Conservation (phyloP, 2,888 invertebrate species). For the Tetrapedia diversipes region DNA sequence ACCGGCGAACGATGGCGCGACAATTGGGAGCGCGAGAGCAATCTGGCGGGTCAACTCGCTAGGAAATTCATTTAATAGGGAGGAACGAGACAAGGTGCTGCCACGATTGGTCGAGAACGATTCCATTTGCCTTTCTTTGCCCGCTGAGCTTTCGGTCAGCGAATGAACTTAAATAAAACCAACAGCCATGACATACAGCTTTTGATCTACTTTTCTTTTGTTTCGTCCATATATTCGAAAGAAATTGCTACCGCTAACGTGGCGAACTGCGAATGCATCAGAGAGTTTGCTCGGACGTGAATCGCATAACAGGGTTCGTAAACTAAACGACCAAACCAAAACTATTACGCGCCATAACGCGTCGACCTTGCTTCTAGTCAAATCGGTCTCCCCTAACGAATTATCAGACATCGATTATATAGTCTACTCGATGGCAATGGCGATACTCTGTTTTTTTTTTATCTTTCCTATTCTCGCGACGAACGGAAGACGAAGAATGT, state of each 20-base stretch:
- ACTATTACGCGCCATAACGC: neutral
- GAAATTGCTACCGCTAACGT: neutral
- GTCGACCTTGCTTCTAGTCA: neutral
- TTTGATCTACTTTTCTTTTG: neutral
- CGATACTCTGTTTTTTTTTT: neutral
- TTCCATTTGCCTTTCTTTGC: slow-evolving; percentile 19
- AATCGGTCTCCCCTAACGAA: slow-evolving; percentile 5
- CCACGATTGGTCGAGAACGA: slow-evolving; percentile 26
- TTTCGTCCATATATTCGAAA: neutral
- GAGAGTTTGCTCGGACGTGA: slow-evolving; percentile 1
- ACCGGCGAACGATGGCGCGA: neutral
- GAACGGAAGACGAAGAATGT: neutral
- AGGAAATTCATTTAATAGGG: slow-evolving; percentile 52
- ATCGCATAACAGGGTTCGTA: slow-evolving; percentile 1
- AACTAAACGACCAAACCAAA: neutral
- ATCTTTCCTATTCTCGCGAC: neutral
- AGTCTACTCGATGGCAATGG: slow-evolving; percentile 12
- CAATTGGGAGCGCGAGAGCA: slow-evolving; percentile 55
- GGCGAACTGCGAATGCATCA: neutral
- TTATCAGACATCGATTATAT: slow-evolving; percentile 6
- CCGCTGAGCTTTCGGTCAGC: neutral
- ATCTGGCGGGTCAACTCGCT: slow-evolving; percentile 57
- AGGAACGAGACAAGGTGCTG: slow-evolving; percentile 37
- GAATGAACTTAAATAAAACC: neutral
- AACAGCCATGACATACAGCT: neutral